Evolutionary conservation across 2,888 invertebrate genomes (phyloP), one percentile per base, ranked within the genome.

Genomic region (Yponomeuta sedellus): DNA sequence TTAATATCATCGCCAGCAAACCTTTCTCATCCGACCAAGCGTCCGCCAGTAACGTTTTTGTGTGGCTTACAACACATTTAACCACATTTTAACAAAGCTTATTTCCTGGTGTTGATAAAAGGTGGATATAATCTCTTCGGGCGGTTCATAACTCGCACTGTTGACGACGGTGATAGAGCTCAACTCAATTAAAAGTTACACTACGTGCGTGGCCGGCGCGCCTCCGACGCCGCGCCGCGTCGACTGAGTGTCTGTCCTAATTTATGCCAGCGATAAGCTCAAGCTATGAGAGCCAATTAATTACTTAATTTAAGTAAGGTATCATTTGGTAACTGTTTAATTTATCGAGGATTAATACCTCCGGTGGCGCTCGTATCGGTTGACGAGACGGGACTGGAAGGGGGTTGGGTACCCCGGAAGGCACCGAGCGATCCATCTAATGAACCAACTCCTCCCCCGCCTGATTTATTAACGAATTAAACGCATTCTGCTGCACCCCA

Each of bases 391-490:
- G 16, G 44, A 16, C 44, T 12, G 19, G 22, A 63, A 4, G 12
- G 61, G 19, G 61, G 28, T 44, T 10, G 56, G 74, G 77, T 76
- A 76, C 81, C 83, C 88, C 84, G 87, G 88, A 87, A 88, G 85
- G 84, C 90, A 83, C 82, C 80, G 78, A 82, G 88, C 87, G 83
- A 88, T 87, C 85, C 82, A 78, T 87, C 88, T 90, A 90, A 91
- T 91, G 89, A 90, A 91, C 88, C 84, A 81, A 72, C 74, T 80
- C 84, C 74, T 79, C 85, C 88, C 87, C 82, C 77, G 73, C 82
- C 89, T 88, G 90, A 91, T 91, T 90, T 91, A 91, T 91, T 91
- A 89, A 91, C 90, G 79, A 90, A 90, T 90, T 90, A 90, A 91
- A 88, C 84, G 91, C 91, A 89, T 89, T 86, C 86, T 86, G 78